phyloP scores from a whole-genome alignment of 2,113 vertebrate species.

The Neolamprologus fasciatus region DNA sequence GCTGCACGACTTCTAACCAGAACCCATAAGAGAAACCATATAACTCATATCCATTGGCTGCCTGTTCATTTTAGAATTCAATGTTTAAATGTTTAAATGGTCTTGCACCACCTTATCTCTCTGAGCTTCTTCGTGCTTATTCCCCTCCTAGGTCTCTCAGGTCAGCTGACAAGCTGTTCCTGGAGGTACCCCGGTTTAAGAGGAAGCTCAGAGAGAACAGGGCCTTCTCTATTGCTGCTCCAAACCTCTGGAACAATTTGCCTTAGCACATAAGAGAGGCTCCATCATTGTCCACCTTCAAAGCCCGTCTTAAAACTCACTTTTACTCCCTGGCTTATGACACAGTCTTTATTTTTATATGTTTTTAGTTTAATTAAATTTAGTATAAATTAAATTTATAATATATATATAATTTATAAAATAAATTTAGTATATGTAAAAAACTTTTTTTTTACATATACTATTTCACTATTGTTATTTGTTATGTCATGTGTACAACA shows the following conservation, averaged over 20 bases:
- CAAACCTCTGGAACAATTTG: background rate
- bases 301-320: background rate
- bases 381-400: too few species aligned
- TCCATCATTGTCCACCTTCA: background rate
- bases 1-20: background rate
- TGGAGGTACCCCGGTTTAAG: background rate
- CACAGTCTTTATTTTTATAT: background rate
- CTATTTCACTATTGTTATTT: background rate
- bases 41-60: background rate
- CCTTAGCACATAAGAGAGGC: background rate
- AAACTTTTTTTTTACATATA: background rate
- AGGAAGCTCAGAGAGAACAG: background rate
- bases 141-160: background rate
- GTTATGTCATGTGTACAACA: background rate
- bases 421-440: too few species aligned
- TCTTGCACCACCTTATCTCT: background rate
- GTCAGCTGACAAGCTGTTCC: background rate
- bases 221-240: background rate
- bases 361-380: background rate
- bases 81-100: background rate
- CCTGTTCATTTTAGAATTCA: background rate
- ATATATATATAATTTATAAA: too few species aligned
- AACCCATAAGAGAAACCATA: background rate
- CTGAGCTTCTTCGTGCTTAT: background rate
- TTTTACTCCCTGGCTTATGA: background rate